phyloP scores from a whole-genome alignment of 2,113 vertebrate species.

The Ptychochromis oligacanthus region DNA sequence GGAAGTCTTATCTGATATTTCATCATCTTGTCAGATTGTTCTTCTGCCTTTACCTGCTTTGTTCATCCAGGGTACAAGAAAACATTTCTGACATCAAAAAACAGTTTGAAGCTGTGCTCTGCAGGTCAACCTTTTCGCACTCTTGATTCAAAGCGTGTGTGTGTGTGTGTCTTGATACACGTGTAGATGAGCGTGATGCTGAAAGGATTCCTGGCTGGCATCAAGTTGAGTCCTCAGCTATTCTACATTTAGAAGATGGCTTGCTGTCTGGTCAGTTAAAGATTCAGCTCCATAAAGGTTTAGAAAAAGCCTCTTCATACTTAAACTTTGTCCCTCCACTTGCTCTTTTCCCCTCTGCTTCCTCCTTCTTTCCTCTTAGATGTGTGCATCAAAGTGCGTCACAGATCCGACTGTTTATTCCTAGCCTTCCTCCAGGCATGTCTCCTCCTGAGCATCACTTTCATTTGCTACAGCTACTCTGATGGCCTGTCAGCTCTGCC shows the following conservation, averaged over 20 bases:
- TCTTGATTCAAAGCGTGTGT: background rate
- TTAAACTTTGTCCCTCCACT: slow-evolving; percentile 6
- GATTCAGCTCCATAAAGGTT: slow-evolving; percentile 44
- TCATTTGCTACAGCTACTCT: slow-evolving; percentile 66
- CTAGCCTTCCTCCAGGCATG: slow-evolving; percentile 64
- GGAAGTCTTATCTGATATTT: slow-evolving; percentile 22
- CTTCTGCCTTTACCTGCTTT: slow-evolving; percentile 4
- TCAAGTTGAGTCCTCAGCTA: slow-evolving; percentile 10
- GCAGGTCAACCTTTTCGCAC: background rate
- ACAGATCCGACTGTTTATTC: slow-evolving; percentile 70
- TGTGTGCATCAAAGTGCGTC: slow-evolving; percentile 71
- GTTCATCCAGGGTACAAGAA: slow-evolving; percentile 8
- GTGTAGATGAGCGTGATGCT: background rate
- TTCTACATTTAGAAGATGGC: slow-evolving; percentile 54
- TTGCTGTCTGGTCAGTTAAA: slow-evolving; percentile 58
- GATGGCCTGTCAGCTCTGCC: slow-evolving; percentile 69
- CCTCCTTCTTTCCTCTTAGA: slow-evolving; percentile 38
- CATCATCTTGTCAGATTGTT: slow-evolving; percentile 33
- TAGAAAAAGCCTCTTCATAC: slow-evolving; percentile 42
- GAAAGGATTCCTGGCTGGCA: background rate
- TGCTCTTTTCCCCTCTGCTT: background rate
- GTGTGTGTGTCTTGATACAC: background rate
- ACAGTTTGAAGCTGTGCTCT: background rate
- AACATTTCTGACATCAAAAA: slow-evolving; percentile 9
- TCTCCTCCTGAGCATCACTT: slow-evolving; percentile 70